Evolutionary conservation across 2,113 vertebrate species (phyloP).

Genomic region (Mixornis gularis): DNA sequence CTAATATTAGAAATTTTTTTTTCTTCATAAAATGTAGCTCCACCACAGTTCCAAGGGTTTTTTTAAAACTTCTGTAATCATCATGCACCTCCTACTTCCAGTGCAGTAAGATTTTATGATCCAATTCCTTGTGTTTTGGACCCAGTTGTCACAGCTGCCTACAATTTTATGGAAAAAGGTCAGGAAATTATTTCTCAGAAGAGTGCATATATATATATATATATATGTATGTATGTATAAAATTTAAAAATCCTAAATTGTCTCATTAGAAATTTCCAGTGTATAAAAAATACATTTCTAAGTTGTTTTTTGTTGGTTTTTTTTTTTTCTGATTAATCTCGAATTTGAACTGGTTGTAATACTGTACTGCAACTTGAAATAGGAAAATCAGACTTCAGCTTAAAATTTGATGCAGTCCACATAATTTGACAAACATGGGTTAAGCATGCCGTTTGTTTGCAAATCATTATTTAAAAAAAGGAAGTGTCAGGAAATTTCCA

Average conservation of each 20-base stretch:
- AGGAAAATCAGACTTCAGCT: not conserved
- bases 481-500: not conserved
- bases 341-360: not conserved
- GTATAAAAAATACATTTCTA: accelerated
- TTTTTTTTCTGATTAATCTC: not conserved
- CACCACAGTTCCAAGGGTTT: not conserved
- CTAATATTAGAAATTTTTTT: not conserved
- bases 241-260: not conserved
- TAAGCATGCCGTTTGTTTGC: not conserved
- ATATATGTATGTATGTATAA: no score
- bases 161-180: not conserved
- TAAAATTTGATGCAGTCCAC: not conserved
- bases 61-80: not conserved
- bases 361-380: not conserved
- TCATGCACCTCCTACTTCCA: not conserved
- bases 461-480: not conserved
- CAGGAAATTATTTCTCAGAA: not conserved
- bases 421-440: not conserved
- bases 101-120: not conserved
- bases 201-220: not conserved
- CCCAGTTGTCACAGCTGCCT: not conserved
- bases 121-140: not conserved
- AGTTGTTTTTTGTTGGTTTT: not conserved
- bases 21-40: not conserved
- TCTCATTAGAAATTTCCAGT: not conserved